Conservation (phyloP, 2,113 vertebrate species). For the Sterrhoptilus dennistouni region DNA sequence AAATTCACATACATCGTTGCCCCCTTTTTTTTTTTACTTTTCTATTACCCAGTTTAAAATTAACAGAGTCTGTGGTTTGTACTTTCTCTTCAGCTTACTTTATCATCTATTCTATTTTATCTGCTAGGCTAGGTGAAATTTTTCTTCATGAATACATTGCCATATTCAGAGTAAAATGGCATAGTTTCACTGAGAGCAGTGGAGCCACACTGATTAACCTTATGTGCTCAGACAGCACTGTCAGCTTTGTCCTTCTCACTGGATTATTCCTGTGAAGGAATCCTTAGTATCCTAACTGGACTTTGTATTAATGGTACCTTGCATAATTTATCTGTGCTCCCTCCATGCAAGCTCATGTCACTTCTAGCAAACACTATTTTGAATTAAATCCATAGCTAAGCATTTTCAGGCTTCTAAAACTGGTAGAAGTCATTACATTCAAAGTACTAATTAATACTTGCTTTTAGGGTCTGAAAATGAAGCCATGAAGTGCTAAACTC, state of each 20-base stretch:
- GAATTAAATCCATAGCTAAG: background rate
- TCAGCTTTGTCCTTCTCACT: conserved; percentile 4
- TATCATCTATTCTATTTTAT: conserved; percentile 51
- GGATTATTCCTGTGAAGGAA: background rate
- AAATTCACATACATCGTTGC: background rate
- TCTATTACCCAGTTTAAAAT: background rate
- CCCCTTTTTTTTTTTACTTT: background rate
- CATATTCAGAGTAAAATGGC: background rate
- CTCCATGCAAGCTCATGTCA: background rate
- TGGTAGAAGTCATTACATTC: background rate
- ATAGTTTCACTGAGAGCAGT: background rate
- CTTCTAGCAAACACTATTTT: background rate
- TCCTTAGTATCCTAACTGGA: background rate
- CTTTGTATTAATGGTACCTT: background rate
- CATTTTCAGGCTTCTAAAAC: background rate
- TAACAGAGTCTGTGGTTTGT: background rate
- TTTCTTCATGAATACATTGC: conserved; percentile 17
- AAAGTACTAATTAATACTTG: background rate
- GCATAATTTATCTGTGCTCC: background rate
- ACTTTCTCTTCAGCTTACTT: background rate
- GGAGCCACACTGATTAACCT: background rate
- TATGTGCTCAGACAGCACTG: background rate
- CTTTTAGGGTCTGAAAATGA: background rate
- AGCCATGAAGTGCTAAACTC: background rate
- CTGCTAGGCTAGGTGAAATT: conserved; percentile 1